phyloP scores from a whole-genome alignment of 2,113 vertebrate species.

The Alexandromys fortis region DNA sequence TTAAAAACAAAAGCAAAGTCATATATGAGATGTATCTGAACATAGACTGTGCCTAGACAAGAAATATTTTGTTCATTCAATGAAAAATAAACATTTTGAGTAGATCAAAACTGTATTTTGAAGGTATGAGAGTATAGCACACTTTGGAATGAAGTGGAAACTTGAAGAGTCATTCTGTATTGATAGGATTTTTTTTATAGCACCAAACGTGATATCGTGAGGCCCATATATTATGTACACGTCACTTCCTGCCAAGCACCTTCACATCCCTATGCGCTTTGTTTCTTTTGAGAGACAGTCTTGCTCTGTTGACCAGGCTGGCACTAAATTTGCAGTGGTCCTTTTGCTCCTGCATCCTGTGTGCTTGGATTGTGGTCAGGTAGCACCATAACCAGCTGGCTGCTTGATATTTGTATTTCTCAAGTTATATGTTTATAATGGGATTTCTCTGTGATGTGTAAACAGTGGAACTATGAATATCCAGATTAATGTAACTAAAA shows the following conservation, averaged over 20 bases:
- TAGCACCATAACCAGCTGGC: neutral
- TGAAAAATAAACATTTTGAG: slow-evolving; percentile 25
- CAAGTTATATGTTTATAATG: neutral
- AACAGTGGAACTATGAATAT: slow-evolving; percentile 42
- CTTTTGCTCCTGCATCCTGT: neutral
- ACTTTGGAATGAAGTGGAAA: neutral
- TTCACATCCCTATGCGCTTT: neutral
- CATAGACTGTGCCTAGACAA: slow-evolving; percentile 8
- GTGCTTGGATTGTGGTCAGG: neutral
- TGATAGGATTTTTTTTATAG: slow-evolving; percentile 30
- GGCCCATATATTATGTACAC: neutral
- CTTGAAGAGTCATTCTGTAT: neutral
- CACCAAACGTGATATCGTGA: neutral
- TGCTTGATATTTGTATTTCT: slow-evolving; percentile 22
- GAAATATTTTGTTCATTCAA: slow-evolving; percentile 40
- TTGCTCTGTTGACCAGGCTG: neutral
- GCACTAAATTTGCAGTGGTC: neutral
- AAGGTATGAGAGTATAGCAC: slow-evolving; percentile 28
- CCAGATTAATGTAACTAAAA: neutral
- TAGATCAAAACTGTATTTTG: neutral
- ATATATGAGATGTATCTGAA: neutral
- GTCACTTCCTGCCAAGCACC: neutral
- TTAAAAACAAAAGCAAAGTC: neutral
- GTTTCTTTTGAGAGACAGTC: neutral
- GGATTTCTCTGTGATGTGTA: neutral